Conservation (phyloP, 2,888 invertebrate species). For the Eledone cirrhosa region DNA sequence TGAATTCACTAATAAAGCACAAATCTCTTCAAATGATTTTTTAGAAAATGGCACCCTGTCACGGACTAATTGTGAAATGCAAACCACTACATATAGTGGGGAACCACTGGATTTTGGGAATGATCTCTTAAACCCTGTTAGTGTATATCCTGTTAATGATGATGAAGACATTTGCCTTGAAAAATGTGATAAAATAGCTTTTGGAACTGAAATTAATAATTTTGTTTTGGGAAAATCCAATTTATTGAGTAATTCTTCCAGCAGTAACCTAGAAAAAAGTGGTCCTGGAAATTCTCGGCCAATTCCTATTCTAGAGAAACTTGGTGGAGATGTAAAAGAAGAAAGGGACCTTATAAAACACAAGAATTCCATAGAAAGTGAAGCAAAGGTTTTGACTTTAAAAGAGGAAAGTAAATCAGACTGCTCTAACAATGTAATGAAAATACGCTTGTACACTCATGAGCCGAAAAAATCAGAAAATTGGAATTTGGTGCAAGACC, state of each 20-base stretch:
- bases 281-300: constrained; percentile 17
- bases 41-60: constrained; percentile 30
- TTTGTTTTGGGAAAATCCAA: constrained; percentile 24
- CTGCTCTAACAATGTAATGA: background rate
- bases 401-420: constrained; percentile 12
- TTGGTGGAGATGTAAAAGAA: background rate
- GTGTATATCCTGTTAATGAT: constrained; percentile 28
- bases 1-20: constrained; percentile 29
- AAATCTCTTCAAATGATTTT: constrained; percentile 35
- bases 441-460: constrained; percentile 7
- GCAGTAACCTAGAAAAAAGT: constrained; percentile 16
- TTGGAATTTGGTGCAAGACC: background rate
- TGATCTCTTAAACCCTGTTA: constrained; percentile 30
- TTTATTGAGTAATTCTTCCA: constrained; percentile 15
- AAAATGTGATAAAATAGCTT: constrained; percentile 32
- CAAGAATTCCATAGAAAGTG: constrained; percentile 13
- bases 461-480: constrained; percentile 22
- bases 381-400: constrained; percentile 9
- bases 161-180: constrained; percentile 31
- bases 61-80: constrained; percentile 29
- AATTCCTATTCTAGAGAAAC: constrained; percentile 19
- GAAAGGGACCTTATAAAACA: constrained; percentile 1
- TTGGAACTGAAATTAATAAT: constrained; percentile 30
- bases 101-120: constrained; percentile 32
- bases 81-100: background rate